Percentiles rank a stretch among this genome's conserved stretches.
phyloP scores from a whole-genome alignment of 2,888 invertebrate species.

The Timandra comae region DNA sequence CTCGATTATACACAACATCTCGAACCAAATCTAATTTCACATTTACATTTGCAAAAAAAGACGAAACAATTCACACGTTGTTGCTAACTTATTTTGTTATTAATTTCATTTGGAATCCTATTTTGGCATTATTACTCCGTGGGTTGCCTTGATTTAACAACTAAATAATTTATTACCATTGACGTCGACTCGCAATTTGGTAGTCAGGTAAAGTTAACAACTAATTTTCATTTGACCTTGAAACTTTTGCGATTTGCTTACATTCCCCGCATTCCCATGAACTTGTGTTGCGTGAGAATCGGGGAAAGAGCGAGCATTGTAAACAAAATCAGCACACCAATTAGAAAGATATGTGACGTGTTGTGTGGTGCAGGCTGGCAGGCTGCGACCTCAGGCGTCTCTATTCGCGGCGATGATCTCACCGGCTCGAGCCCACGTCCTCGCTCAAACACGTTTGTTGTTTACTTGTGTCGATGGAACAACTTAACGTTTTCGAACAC shows the following conservation, averaged over 20 bases:
- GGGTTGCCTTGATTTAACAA: slow-evolving; percentile 8
- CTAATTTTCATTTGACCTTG: slow-evolving; percentile 14
- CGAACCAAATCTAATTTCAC: no score
- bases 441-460: slow-evolving; percentile 71
- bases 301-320: slow-evolving; percentile 44
- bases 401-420: slow-evolving; percentile 72
- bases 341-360: slow-evolving; percentile 66
- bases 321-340: slow-evolving; percentile 56
- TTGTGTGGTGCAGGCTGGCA: slow-evolving; percentile 61
- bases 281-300: slow-evolving; percentile 39
- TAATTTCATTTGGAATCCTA: slow-evolving; percentile 5
- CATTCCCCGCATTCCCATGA: slow-evolving; percentile 27
- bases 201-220: slow-evolving; percentile 1
- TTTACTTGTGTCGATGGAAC: slow-evolving; percentile 62
- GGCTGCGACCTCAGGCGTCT: slow-evolving; percentile 38
- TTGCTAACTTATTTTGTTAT: slow-evolving; percentile 11
- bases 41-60: no score
- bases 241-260: slow-evolving; percentile 24
- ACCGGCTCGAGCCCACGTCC: slow-evolving; percentile 65
- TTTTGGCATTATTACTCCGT: slow-evolving; percentile 8
- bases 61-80: slow-evolving; percentile 10
- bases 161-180: slow-evolving; percentile 6
- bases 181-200: slow-evolving; percentile 4
- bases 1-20: no score
- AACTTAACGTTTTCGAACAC: slow-evolving; percentile 58